Evolutionary conservation across 2,888 invertebrate genomes (phyloP), one percentile per base, ranked within the genome.

Genomic region (Osmoderma eremita): DNA sequence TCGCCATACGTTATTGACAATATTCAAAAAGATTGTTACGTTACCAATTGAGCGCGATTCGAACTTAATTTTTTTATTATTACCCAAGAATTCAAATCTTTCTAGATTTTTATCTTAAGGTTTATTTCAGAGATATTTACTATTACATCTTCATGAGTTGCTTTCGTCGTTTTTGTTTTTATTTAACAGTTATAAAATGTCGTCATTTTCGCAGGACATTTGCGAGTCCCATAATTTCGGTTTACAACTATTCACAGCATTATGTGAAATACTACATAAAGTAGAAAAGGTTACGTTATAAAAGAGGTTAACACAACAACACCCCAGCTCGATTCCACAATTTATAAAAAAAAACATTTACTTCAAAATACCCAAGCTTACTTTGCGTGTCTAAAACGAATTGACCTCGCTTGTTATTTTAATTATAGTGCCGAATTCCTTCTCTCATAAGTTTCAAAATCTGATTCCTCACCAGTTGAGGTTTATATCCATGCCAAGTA

Each of bases 151-250:
- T 24, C 5, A 24, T 24, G 24, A 4, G 24, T 24, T 24, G 24
- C 24, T 24, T 24, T 24, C 5, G 5, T 24, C 3, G 5, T 24
- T 24, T 24, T 24, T 24, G 24, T 50, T 50, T 13, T 50, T 24
- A 50, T 24, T 13, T 24, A 12, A 50, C 50, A 12, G 50, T 50
- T 50, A 50, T 24, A 50, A 30, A 24, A 24, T 50, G 13, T 24
- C 24, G 50, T 22, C 24, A 50, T 50, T 50, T 20, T 50, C 50
- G 24, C 50, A 50, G 13, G 24, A 24, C 50, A 50, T 22, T 50
- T 50, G 50, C 22, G 24, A 50, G 24, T 50, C 50, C n/a, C 50
- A 50, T n/a, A 24, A 22, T n/a, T 24, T 50, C 24, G n/a, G 24
- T 50, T 50, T 50, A 24, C 50, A 24, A n/a, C 50, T 50, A 50